A percentile compares a stretch with the other conserved stretches of the same genome.
Evolutionary conservation across 2,113 vertebrate genomes (phyloP).

Genomic region (Callithrix jacchus): DNA sequence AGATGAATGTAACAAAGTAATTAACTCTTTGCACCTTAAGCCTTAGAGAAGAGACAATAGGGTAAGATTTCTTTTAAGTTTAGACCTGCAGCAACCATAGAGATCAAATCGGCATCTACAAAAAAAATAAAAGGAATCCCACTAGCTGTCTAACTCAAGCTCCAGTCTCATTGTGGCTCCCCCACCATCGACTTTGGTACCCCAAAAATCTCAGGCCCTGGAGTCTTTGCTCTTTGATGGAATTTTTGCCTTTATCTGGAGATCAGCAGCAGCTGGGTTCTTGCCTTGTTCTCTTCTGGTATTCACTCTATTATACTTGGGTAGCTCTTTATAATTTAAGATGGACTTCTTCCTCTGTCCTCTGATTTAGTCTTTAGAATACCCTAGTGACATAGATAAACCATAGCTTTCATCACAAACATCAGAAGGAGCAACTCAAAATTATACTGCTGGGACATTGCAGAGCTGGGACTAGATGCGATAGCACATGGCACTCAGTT

Average conservation of each 20-base stretch:
- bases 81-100: constrained; percentile 31
- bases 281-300: not conserved
- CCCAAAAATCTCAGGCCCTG: not conserved
- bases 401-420: not conserved
- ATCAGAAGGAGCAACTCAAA: not conserved
- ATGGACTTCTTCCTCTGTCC: not conserved
- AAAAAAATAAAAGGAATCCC: constrained; percentile 22
- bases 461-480: not conserved
- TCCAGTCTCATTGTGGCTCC: not conserved
- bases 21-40: constrained; percentile 58
- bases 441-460: not conserved
- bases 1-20: constrained; percentile 44
- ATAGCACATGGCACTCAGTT: no score
- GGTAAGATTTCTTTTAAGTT: constrained; percentile 46
- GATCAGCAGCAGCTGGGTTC: not conserved
- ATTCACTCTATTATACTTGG: not conserved
- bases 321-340: not conserved
- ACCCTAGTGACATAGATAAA: not conserved
- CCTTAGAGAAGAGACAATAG: constrained; percentile 27
- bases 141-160: not conserved
- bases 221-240: not conserved
- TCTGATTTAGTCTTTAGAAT: not conserved
- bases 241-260: not conserved
- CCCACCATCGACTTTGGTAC: not conserved
- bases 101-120: constrained; percentile 28